Evolutionary conservation across 2,797 vertebrate species (phyloP).

Genomic region (Hybognathus amarus): DNA sequence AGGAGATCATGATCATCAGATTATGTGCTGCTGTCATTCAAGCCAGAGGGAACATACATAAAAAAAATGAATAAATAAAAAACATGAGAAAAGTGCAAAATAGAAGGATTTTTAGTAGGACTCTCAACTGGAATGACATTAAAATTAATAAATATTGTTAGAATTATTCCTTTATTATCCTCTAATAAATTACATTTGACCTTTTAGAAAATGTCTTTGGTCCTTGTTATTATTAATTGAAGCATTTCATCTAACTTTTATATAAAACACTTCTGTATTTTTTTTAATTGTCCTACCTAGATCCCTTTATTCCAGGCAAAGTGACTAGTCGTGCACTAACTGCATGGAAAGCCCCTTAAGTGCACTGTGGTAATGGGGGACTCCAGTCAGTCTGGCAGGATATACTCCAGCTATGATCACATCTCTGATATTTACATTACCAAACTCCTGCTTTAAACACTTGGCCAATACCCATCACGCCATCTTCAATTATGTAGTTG

Average conservation of each 20-base stretch:
- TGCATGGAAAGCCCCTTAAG: neutral
- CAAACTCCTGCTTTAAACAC: neutral
- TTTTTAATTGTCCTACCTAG: neutral
- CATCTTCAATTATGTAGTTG: neutral
- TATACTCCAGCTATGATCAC: conserved; percentile 9
- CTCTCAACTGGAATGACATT: neutral
- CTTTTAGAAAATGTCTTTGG: neutral
- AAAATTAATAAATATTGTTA: neutral
- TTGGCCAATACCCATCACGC: neutral
- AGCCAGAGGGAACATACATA: neutral
- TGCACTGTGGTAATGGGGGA: neutral
- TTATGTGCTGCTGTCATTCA: neutral
- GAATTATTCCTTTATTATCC: neutral
- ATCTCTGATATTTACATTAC: conserved; percentile 6
- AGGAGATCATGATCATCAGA: neutral
- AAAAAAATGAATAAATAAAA: too few relatives aligned
- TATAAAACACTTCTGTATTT: neutral
- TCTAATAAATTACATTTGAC: neutral
- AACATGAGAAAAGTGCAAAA: neutral
- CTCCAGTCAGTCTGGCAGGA: conserved; percentile 6
- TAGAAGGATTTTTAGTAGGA: neutral
- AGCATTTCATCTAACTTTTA: neutral
- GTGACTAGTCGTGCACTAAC: neutral
- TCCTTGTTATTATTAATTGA: neutral
- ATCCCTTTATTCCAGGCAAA: neutral